phyloP scores from a whole-genome alignment of 1,140 invertebrate genomes.

The Drosophila pseudoananassae region DNA sequence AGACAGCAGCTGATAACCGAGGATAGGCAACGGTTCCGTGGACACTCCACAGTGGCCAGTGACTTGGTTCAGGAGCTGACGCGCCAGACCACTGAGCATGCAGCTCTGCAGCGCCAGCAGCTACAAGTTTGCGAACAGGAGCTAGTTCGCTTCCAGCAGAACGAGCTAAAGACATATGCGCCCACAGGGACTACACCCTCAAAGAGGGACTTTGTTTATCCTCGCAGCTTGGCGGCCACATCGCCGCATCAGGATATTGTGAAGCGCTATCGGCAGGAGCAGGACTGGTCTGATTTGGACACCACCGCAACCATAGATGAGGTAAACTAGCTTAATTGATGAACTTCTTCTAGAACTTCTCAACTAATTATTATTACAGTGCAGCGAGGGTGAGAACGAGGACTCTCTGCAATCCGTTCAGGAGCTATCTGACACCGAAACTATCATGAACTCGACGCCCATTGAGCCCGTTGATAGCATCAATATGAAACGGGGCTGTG shows the following conservation, averaged over 20 bases:
- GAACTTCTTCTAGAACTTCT: background rate
- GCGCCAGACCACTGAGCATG: conserved; percentile 51
- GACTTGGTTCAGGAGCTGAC: conserved; percentile 37
- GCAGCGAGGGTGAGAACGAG: conserved; percentile 64
- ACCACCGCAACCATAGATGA: conserved; percentile 79
- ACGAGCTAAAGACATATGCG: conserved; percentile 84
- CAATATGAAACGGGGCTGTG: conserved; percentile 29
- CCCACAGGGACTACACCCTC: conserved; percentile 86
- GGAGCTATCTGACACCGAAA: conserved; percentile 72
- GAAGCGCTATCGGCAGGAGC: conserved; percentile 85
- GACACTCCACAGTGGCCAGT: conserved; percentile 29
- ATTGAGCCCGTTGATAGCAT: conserved; percentile 50
- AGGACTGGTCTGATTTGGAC: conserved; percentile 80
- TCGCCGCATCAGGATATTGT: conserved; percentile 89
- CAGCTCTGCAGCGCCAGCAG: conserved; percentile 45
- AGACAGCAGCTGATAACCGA: conserved; percentile 35
- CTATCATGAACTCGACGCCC: conserved; percentile 81
- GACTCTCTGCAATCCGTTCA: conserved; percentile 59
- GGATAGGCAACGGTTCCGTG: conserved; percentile 29
- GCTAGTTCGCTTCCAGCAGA: conserved; percentile 79
- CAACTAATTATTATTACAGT: background rate
- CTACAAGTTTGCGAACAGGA: conserved; percentile 55
- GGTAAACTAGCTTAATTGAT: conserved; percentile 7
- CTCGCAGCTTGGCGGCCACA: conserved; percentile 86
- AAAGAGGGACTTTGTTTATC: conserved; percentile 87